A percentile compares a stretch with the other conserved stretches of the same genome.
Conservation (phyloP, 1,140 invertebrate genomes). For the Carcinoscorpius rotundicauda region DNA sequence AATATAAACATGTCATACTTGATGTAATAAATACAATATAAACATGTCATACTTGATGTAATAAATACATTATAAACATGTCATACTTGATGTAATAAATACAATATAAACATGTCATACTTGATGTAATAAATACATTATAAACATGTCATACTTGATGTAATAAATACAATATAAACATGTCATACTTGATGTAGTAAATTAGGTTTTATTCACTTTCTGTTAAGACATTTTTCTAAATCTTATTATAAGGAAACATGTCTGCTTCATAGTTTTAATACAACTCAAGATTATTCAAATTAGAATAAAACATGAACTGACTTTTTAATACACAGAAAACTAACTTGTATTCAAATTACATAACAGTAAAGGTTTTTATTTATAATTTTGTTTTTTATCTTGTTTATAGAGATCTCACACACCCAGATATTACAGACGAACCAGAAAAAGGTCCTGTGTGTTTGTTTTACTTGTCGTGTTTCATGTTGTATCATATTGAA, state of each 20-base stretch:
- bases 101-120: neutral
- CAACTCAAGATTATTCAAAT: too few species aligned
- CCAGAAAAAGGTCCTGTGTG: slow-evolving; percentile 38
- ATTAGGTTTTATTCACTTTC: too few species aligned
- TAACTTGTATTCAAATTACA: too few species aligned
- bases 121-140: neutral
- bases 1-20: neutral
- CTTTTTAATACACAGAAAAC: too few species aligned
- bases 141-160: neutral
- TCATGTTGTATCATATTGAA: slow-evolving; percentile 4
- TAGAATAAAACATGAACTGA: too few species aligned
- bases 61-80: neutral
- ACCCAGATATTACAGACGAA: slow-evolving; percentile 50
- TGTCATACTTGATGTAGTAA: neutral
- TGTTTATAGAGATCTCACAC: slow-evolving; percentile 48
- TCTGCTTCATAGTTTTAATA: too few species aligned
- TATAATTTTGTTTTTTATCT: too few species aligned
- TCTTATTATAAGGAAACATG: too few species aligned
- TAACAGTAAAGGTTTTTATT: too few species aligned
- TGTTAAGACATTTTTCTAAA: too few species aligned
- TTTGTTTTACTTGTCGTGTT: neutral
- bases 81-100: neutral
- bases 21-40: neutral
- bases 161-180: neutral
- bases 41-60: neutral